phyloP scores from a whole-genome alignment of 2,888 invertebrate genomes.

The Lepetodrilus schrolli region DNA sequence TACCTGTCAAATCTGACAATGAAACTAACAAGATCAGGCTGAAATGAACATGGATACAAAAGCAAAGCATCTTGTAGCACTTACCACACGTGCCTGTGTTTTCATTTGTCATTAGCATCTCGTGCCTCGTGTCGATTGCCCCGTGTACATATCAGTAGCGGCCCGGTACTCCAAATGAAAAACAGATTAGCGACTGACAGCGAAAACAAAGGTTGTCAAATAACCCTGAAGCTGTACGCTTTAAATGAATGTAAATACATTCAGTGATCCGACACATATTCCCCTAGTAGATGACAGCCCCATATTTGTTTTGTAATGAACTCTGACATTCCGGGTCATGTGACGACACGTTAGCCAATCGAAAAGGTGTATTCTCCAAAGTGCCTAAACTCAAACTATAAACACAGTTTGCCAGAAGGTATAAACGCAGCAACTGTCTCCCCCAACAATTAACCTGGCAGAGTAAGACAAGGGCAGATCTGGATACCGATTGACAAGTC shows the following conservation, averaged over 20 bases:
- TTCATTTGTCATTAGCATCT: slow-evolving; percentile 23
- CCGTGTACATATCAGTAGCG: neutral
- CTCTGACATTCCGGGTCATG: slow-evolving; percentile 24
- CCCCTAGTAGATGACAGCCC: slow-evolving; percentile 15
- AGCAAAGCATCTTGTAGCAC: slow-evolving; percentile 22
- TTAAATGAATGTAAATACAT: slow-evolving; percentile 26
- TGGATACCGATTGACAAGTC: neutral
- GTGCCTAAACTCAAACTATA: slow-evolving; percentile 12
- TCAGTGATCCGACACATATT: slow-evolving; percentile 16
- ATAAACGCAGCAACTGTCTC: neutral
- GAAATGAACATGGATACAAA: slow-evolving; percentile 25
- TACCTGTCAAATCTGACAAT: slow-evolving; percentile 18
- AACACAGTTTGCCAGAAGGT: slow-evolving; percentile 8
- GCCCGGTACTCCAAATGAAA: slow-evolving; percentile 14
- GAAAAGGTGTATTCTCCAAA: neutral
- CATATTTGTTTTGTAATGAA: slow-evolving; percentile 21
- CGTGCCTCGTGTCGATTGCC: slow-evolving; percentile 19
- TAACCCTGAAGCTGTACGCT: neutral
- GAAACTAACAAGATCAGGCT: slow-evolving; percentile 18
- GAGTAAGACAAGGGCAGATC: slow-evolving; percentile 14
- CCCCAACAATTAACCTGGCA: slow-evolving; percentile 1
- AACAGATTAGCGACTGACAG: slow-evolving; percentile 5
- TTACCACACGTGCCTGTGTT: slow-evolving; percentile 21
- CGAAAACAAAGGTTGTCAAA: slow-evolving; percentile 11
- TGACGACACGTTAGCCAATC: slow-evolving; percentile 19